Evolutionary conservation across 2,888 invertebrate genomes (phyloP), one percentile per base, ranked within the genome.

Genomic region (Epistrophella euchroma): DNA sequence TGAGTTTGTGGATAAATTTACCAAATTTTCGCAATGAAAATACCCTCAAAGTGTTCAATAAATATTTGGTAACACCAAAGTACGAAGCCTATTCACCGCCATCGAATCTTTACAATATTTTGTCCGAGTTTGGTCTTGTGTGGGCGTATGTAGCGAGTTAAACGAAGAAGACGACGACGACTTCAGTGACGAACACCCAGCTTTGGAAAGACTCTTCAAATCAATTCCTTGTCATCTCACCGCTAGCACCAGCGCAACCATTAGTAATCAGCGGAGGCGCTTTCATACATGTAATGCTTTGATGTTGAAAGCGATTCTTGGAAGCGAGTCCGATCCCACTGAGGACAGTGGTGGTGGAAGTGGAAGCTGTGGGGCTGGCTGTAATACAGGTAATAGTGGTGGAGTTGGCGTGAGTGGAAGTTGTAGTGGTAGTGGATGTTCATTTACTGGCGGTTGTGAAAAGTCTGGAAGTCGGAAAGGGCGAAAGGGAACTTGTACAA

Each of bases 221-320:
- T 62, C 72, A 0, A 40, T 77, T 19, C 81, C 85, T 6, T 55
- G 62, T 17, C 81, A 77, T 7, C 15, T 80, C 13, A 68, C 62
- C 25, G 72, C 56, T 3, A 45, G 28, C 43, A 28, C 66, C 40
- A 60, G 66, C 68, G 80, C 72, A 70, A 50, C 32, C 28, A 77
- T 73, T 56, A 80, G 35, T 52, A 80, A 66, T 73, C 89, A 90
- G 88, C 90, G 89, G 81, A 89, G 88, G 88, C 89, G 90, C 89
- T 90, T 90, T 83, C 90, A 90, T 47, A 89, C 89, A 87, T 90
- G 91, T 90, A 90, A 92, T 91, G 92, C 90, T 89, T 92, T 91
- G 90, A 92, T 91, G 92, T 91, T 92, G 89, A 91, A 90, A 88
- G 91, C 91, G 78, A 90, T 91, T 80, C 90, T 91, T 75, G 90